Percentiles rank a stretch among this genome's conserved stretches.
Evolutionary conservation across 1,140 invertebrate genomes (phyloP).

Genomic region (Pentalonia nigronervosa): DNA sequence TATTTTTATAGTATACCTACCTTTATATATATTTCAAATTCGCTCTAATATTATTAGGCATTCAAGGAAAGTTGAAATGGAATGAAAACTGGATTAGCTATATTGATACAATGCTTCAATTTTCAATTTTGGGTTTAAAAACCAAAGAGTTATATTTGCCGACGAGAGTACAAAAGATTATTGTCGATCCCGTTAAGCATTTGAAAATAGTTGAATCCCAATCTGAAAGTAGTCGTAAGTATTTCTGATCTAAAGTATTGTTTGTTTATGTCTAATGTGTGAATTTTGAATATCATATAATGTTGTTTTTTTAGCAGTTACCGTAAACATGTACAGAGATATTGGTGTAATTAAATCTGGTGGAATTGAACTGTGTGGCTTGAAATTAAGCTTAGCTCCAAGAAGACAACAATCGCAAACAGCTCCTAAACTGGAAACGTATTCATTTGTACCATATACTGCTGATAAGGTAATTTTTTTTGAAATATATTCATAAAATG

Average conservation of each 20-base stretch:
- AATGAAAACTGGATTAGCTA: constrained; percentile 90
- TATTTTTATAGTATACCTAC: too few relatives aligned
- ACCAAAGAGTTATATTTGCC: constrained; percentile 84
- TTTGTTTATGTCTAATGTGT: background rate
- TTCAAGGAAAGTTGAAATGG: constrained; percentile 78
- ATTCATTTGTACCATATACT: constrained; percentile 82
- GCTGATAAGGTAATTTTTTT: constrained; percentile 67
- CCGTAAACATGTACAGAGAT: constrained; percentile 78
- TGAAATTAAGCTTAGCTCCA: constrained; percentile 91
- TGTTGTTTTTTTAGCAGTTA: constrained; percentile 63
- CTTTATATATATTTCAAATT: too few relatives aligned
- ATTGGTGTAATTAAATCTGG: constrained; percentile 81
- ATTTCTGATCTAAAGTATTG: background rate
- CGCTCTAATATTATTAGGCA: too few relatives aligned
- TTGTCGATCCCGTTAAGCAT: constrained; percentile 82
- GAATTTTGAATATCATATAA: background rate
- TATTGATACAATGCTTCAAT: constrained; percentile 95
- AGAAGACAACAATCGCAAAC: constrained; percentile 78
- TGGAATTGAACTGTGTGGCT: constrained; percentile 87
- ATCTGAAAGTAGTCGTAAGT: constrained; percentile 61
- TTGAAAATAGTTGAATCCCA: constrained; percentile 66
- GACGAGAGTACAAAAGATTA: constrained; percentile 80
- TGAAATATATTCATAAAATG: background rate
- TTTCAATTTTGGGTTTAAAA: constrained; percentile 80
- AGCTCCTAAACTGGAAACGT: constrained; percentile 82